A percentile compares a stretch with the other conserved stretches of the same genome.
phyloP scores from a whole-genome alignment of 2,888 invertebrate genomes.

The Synergus gifuensis region DNA sequence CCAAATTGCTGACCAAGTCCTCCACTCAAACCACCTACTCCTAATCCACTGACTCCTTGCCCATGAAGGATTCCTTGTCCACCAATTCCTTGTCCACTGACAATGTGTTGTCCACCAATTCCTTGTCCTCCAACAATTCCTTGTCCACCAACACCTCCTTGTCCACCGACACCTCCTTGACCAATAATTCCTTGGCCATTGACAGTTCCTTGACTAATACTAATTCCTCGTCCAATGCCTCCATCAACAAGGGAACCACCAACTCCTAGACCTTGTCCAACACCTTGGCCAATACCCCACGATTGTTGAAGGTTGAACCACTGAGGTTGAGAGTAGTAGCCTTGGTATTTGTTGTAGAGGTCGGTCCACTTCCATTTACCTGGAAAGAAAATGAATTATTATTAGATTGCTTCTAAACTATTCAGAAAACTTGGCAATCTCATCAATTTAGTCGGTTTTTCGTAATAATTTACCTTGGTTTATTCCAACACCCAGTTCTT shows the following conservation, averaged over 20 bases:
- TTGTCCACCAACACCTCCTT: too few relatives aligned
- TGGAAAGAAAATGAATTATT: conserved; percentile 44
- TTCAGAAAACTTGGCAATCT: neutral
- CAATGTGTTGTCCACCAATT: too few relatives aligned
- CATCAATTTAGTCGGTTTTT: too few relatives aligned
- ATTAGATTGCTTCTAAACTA: neutral
- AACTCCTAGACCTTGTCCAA: conserved; percentile 31
- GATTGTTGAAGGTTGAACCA: conserved; percentile 43
- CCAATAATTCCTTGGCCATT: neutral
- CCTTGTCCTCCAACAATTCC: conserved; percentile 6
- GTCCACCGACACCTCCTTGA: neutral
- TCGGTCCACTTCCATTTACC: conserved; percentile 64
- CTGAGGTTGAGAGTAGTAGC: conserved; percentile 46
- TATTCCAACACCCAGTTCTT: conserved; percentile 41
- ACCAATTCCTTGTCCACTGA: conserved; percentile 50
- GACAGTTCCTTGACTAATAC: neutral
- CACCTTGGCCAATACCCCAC: neutral
- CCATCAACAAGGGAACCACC: neutral
- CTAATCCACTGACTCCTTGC: conserved; percentile 53
- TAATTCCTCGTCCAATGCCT: neutral
- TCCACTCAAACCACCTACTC: conserved; percentile 43
- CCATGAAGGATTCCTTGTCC: conserved; percentile 56
- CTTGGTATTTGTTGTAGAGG: conserved; percentile 59
- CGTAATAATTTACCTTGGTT: conserved; percentile 33
- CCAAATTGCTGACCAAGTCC: too few relatives aligned